Percentiles rank a stretch among this genome's conserved stretches.
Conservation (phyloP, 2,113 vertebrate species). For the Noturus placidus region DNA sequence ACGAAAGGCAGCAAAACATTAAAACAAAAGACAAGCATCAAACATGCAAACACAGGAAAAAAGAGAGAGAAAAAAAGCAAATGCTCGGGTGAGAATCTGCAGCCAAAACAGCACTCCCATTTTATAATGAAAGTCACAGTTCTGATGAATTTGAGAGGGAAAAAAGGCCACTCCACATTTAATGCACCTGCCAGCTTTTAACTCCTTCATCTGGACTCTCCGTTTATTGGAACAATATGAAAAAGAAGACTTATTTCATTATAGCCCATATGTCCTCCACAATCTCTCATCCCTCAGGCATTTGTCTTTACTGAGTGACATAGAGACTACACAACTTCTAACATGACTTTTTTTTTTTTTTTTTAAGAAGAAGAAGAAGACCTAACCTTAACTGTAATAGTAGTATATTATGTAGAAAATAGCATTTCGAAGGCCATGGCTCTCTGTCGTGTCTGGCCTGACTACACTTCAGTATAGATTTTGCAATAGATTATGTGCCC, state of each 20-base stretch:
- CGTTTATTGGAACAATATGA: conserved; percentile 6
- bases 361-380: not conserved
- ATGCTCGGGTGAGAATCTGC: not conserved
- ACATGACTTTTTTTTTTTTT: not conserved
- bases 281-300: not conserved
- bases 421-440: conserved; percentile 36
- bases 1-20: not conserved
- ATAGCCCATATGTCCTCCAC: not conserved
- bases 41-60: not conserved
- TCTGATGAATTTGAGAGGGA: not conserved
- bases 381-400: conserved; percentile 11
- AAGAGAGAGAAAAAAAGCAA: not conserved
- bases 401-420: conserved; percentile 27
- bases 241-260: conserved; percentile 32
- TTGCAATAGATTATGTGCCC: conserved; percentile 39
- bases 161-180: not conserved
- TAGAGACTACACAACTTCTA: conserved; percentile 22
- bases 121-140: not conserved
- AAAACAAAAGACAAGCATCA: not conserved
- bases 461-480: conserved; percentile 34
- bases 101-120: not conserved
- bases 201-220: conserved; percentile 2
- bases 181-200: conserved; percentile 9
- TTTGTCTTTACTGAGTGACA: conserved; percentile 15
- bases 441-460: conserved; percentile 32